Base-by-base conservation (phyloP, 2,888 invertebrate genomes). In the Campoplex nolae region DNA sequence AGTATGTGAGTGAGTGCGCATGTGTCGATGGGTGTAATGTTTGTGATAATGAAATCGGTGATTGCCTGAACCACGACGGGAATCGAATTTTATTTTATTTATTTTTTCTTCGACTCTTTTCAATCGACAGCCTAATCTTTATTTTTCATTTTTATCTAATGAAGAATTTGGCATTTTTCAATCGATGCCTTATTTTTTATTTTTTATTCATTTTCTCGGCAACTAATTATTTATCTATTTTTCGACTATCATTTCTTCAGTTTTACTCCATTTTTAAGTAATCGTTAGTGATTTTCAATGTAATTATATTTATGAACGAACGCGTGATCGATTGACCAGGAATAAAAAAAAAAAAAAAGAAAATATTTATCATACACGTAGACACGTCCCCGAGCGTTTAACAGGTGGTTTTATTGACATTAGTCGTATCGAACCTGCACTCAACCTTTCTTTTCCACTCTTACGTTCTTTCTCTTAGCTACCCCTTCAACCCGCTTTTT, bases 341-440 rank as follows among this genome's bases (percentile, higher is more conserved):
- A n/a, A 18, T 13, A 11, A 35, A 35, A n/a, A 76, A 65, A 7
- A 76, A 76, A 7, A 35, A 38, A 38, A 6, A 3, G 38, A 38
- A 38, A 38, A 65, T 67, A 28, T 8, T n/a, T 38, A 16, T 32
- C 6, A 28, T 35, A 35, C 13, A 77, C 13, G 73, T 51, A 67
- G 32, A 45, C 68, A 35, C 68, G 79, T 83, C 56, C 67, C 56
- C 67, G 82, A 77, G 16, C 71, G 83, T 73, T 73, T 79, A 80
- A 85, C 84, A 87, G 71, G 79, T 84, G 45, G 48, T 84, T 78
- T 73, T 84, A 79, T 76, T 82, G 62, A 79, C 62, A 76, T 71
- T 75, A 70, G 38, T 84, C 70, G 71, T 74, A 83, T 88, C 71
- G 85, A 83, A 68, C 18, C 71, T 51, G 35, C 42, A 56, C 68